Evolutionary conservation across 2,113 vertebrate species (phyloP), one percentile per base, ranked within the genome.

Genomic region (Rhadina sibilatrix): DNA sequence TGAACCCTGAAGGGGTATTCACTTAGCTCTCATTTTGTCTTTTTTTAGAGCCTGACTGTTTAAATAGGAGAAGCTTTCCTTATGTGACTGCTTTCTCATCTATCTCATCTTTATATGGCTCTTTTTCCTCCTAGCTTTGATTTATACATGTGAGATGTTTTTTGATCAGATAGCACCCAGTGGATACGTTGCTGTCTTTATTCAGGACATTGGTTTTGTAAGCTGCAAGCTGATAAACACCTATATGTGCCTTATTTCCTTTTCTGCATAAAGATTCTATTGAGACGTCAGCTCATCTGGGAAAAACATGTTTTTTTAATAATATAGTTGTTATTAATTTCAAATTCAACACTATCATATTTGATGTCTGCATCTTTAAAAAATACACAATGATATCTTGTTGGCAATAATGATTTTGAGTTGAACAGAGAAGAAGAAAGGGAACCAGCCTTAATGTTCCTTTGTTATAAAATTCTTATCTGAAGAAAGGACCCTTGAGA

Each of bases 251-350:
- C 68, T 97, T 96, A 95, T 97, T 97, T 97, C 78, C 75, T 92
- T 95, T 92, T 90, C 90, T 95, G 74, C 63, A 84, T 92, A 83
- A 94, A 92, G 81, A 91, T 95, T 57, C 91, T 95, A 79, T 75
- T 94, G 92, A 97, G 90, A 95, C 81, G 96, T 96, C 78, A 96
- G 78, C 70, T 96, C 89, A 96, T 97, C 86, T 97, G 93, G 89
- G 60, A 37, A 90, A 96, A 98, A 94, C 37, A 60, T 93, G 88
- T 57, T 94, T 96, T 96, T 96, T 94, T 93, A 97, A 94, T 96
- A 97, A 90, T 95, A 81, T 75, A 59, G 57, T 93, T 92, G 66
- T 94, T 97, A 84, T 93, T 97, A 4, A 94, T 86, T 98, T 98
- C 83, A 93, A 95, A 96, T 96, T 91, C 82, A 92, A 81, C 77